Evolutionary conservation across 2,797 vertebrate species (phyloP), one percentile per base, ranked within the genome.

Genomic region (Siniperca undulata): DNA sequence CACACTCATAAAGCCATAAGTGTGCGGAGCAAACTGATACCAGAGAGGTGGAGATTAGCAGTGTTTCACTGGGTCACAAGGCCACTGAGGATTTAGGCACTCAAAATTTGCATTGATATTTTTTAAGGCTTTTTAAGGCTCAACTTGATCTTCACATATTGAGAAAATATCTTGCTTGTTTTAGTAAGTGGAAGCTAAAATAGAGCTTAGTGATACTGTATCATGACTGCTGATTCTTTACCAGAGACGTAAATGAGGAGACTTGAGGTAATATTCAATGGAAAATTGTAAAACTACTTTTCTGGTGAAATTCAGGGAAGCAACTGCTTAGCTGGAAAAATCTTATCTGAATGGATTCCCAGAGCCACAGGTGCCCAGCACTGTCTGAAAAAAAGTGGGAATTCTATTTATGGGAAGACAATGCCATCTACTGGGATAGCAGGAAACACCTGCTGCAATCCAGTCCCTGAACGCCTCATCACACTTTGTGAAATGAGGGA

Each of bases 391-490:
- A 77, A 86, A 78, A 53, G 17, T 65, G 52, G 90, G 90, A 93
- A 91, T 88, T 68, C 2, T 40, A 64, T 81, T 66, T 12, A 38
- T 85, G 83, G 91, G 80, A 94, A 74, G 71, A 94, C 87, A 82
- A 85, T 93, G 94, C 94, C 95, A 93, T 85, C 95, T 96, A 79
- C 95, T 94, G 95, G 94, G 74, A 90, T 62, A 74, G 40, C 34
- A 20, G 66, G 52, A 77, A 53, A 71, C 20, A 60, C 27, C 68
- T 4, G 30, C 52, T 55, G 70, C 65, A 76, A 78, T 77, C n/a
- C 11, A 13, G 62, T 66, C 10, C 12, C 11, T 22, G 48, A 74
- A 50, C 0, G 1, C 27, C 12, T 46, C 10, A 7, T 62, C 30
- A 42, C 17, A 66, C 10, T 2, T 53, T n/a, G 50, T n/a, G n/a